These are phyloP conservation scores for Eidolon helvum DNA, from an alignment of 2,113 vertebrate species.

Conservation along the genomic window DNA sequence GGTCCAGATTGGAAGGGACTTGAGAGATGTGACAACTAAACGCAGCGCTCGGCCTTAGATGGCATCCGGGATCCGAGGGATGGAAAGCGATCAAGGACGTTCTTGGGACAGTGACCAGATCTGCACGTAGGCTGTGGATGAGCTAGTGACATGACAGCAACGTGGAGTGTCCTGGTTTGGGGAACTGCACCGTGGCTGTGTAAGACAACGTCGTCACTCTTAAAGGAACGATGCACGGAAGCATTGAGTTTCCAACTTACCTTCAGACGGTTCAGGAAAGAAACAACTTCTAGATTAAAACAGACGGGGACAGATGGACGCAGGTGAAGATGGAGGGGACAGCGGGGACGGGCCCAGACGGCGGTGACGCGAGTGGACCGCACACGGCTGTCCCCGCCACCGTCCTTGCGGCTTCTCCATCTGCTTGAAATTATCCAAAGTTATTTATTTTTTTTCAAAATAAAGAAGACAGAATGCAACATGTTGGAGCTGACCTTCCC, in stretches of 20 bases:
- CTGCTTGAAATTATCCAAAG: too few relatives aligned
- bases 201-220: background rate
- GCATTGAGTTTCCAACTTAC: background rate
- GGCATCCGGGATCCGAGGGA: too few relatives aligned
- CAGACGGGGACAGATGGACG: too few relatives aligned
- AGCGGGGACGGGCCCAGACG: accelerated
- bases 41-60: accelerated
- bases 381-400: background rate
- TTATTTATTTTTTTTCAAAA: background rate
- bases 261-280: background rate
- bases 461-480: background rate
- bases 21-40: accelerated
- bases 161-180: background rate
- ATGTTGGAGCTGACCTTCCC: background rate
- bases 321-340: background rate
- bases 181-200: background rate
- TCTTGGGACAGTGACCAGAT: too few relatives aligned
- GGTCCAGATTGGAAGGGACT: too few relatives aligned
- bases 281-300: background rate
- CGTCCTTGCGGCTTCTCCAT: background rate
- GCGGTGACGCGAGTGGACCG: too few relatives aligned
- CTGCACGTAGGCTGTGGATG: background rate
- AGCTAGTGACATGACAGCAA: too few relatives aligned
- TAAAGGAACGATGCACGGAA: background rate
- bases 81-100: background rate